These are phyloP conservation scores for Gnathonemus echidnorhynchus DNA, from an alignment of 2,113 vertebrate genomes.

Conservation along the genomic window DNA sequence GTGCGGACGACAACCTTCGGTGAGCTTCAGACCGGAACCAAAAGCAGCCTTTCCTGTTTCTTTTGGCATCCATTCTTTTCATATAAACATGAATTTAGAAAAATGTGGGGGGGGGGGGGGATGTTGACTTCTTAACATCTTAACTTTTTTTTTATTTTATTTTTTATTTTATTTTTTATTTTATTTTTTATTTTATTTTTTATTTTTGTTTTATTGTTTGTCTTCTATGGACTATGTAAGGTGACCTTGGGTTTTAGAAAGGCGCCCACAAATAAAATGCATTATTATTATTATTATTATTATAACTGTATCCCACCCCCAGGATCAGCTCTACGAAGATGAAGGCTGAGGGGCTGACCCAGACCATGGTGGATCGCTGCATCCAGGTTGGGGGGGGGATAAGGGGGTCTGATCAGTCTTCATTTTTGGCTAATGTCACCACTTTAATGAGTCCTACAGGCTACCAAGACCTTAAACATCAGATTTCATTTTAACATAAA, in stretches of 20 bases:
- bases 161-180: too few species aligned
- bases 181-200: too few species aligned
- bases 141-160: too few species aligned
- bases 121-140: not conserved
- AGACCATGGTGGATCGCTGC: conserved; percentile 97
- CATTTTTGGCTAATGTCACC: not conserved
- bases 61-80: not conserved
- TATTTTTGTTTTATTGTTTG: too few species aligned
- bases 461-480: not conserved
- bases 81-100: not conserved
- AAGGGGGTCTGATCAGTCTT: not conserved
- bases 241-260: too few species aligned
- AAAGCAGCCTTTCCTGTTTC: not conserved
- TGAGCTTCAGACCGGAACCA: conserved; percentile 34
- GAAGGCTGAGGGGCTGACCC: conserved; percentile 84
- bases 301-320: conserved; percentile 9
- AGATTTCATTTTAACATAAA: not conserved
- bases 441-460: not conserved
- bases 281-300: too few species aligned
- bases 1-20: conserved; percentile 92
- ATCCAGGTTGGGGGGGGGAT: conserved; percentile 71
- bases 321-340: conserved; percentile 95
- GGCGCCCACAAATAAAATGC: too few species aligned
- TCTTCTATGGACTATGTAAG: too few species aligned
- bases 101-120: not conserved